phyloP scores from a whole-genome alignment of 64 coral and sea anemone genomes.

The Hydrozoanthus tunicans region DNA sequence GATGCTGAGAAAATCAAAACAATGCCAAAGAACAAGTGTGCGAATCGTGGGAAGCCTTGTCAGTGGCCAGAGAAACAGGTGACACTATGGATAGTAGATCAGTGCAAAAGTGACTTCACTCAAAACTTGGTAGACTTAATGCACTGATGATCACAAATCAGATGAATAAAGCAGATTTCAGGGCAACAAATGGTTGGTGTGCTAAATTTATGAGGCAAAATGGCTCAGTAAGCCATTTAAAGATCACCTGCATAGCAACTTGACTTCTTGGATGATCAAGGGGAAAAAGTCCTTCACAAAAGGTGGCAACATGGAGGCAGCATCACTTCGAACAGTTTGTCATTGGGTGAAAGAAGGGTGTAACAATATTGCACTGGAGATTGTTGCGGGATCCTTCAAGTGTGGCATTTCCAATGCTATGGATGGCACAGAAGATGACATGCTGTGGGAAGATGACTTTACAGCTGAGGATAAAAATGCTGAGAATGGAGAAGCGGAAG shows the following conservation, averaged over 20 bases:
- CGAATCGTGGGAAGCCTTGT: not conserved
- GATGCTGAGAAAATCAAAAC: not conserved
- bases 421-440: no score
- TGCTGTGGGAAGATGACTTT: no score
- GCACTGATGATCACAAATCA: not conserved
- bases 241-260: no score
- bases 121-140: not conserved
- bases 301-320: no score
- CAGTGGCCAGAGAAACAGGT: not conserved
- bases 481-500: no score
- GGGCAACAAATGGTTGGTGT: not conserved
- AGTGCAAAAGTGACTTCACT: not conserved
- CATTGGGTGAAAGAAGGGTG: constrained; percentile 21
- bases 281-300: no score
- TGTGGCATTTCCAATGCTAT: no score
- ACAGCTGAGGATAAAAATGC: no score
- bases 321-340: no score
- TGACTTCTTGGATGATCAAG: no score
- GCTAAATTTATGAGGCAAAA: not conserved
- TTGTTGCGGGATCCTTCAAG: not conserved
- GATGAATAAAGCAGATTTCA: not conserved
- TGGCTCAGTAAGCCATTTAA: not conserved
- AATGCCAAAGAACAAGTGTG: no score
- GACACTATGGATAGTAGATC: not conserved
- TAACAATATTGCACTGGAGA: constrained; percentile 5